Base-by-base conservation (phyloP, 1,140 invertebrate species). In the Dolichoris vasculosae region DNA sequence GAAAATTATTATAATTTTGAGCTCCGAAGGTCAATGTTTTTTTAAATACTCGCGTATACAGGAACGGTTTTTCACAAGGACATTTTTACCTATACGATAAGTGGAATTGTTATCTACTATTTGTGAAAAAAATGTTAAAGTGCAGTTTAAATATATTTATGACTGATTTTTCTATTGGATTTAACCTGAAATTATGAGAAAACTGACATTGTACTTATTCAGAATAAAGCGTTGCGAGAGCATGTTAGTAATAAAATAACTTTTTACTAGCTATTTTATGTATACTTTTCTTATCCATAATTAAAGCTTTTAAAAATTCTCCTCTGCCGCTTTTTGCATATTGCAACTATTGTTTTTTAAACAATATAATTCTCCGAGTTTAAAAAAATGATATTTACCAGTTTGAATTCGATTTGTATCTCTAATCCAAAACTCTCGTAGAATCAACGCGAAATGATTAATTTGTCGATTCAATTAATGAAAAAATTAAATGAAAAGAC, bases 391-490 rank as follows among this genome's bases (percentile, higher is more conserved):
- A 23, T 0, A 4, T 13, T 0, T 30, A 40, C 67, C 2, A 35
- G 4, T 38, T 69, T 38, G 20, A 69, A 69, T 38, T 38, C 11
- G 35, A 15, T 35, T 69, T 38, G 35, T 69, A 4, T 38, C 35
- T 15, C 20, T 7, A 40, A 4, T 1, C 15, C 0, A 30, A 75
- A 78, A 67, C 0, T n/a, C 51, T 17, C 23, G 30, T 32, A 26
- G 38, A 51, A 76, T 26, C 0, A 81, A 6, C 23, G 17, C 8
- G 13, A 64, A 85, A 85, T 82, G 78, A 85, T 85, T 85, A 81
- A 85, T 85, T 85, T 81, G 84, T 81, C 84, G 77, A 85, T 85
- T 85, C 67, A 82, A 32, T 76, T 76, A 76, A 76, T 6, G 17
- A 23, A 80, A 69, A 26, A 80, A 84, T 80, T 35, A n/a, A 79